Evolutionary conservation across 2,888 invertebrate genomes (phyloP).

Genomic region (Omphaloscelis lunosa): DNA sequence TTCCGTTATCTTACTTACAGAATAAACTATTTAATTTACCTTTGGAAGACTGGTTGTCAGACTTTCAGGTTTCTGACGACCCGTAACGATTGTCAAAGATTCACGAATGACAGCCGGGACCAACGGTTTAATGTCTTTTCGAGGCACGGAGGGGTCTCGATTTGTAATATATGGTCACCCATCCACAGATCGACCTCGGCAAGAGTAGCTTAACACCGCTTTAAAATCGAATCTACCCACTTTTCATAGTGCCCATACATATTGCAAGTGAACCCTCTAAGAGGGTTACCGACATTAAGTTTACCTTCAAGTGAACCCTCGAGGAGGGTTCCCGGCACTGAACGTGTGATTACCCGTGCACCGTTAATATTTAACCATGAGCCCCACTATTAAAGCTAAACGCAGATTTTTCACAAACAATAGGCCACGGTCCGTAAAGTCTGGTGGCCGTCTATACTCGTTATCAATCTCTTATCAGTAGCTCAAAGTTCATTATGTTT

Average conservation of each 20-base stretch:
- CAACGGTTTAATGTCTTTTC: background rate
- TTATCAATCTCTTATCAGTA: constrained; percentile 55
- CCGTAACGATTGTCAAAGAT: background rate
- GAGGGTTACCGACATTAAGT: too few relatives aligned
- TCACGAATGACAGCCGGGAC: background rate
- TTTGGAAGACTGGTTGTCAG: background rate
- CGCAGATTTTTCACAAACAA: constrained; percentile 44
- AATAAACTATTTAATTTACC: background rate
- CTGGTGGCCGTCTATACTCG: constrained; percentile 26
- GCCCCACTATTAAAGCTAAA: constrained; percentile 13
- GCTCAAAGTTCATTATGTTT: constrained; percentile 53
- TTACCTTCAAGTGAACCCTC: too few relatives aligned
- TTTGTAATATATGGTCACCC: background rate
- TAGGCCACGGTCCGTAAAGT: constrained; percentile 36
- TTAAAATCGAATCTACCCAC: too few relatives aligned
- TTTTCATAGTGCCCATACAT: too few relatives aligned
- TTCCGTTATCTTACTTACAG: too few relatives aligned
- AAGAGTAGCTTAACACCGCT: background rate
- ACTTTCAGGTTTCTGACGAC: background rate
- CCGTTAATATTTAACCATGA: too few relatives aligned
- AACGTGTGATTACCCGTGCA: too few relatives aligned
- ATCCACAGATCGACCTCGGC: too few relatives aligned
- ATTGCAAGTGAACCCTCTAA: too few relatives aligned
- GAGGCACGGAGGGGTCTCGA: background rate
- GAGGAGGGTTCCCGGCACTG: too few relatives aligned